A percentile compares a stretch with the other conserved stretches of the same genome.
Conservation (phyloP, 1,140 invertebrate species). For the Agrypnia vestita region DNA sequence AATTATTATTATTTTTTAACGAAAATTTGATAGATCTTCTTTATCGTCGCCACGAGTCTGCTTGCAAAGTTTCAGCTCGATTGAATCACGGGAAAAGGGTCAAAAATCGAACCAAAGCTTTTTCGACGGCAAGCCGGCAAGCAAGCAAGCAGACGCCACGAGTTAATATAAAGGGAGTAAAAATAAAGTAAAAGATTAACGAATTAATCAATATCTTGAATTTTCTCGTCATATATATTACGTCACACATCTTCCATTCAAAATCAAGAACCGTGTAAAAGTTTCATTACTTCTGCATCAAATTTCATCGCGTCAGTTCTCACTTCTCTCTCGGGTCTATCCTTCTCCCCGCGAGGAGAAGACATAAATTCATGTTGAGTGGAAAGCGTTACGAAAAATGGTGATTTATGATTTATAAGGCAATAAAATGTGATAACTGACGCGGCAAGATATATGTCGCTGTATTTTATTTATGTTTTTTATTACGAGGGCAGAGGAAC, state of each 20-base stretch:
- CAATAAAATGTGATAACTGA: constrained; percentile 56
- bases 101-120: too few relatives aligned
- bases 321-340: not conserved
- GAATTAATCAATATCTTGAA: too few relatives aligned
- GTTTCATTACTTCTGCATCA: not conserved
- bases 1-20: too few relatives aligned
- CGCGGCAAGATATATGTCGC: constrained; percentile 36
- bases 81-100: too few relatives aligned
- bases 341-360: constrained; percentile 12
- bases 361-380: constrained; percentile 44
- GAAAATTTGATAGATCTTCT: too few relatives aligned
- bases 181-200: too few relatives aligned
- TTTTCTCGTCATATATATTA: too few relatives aligned
- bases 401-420: constrained; percentile 54
- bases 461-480: constrained; percentile 40
- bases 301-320: not conserved
- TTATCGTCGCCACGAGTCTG: too few relatives aligned
- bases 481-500: constrained; percentile 10
- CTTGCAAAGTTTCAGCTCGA: too few relatives aligned
- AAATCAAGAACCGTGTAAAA: not conserved
- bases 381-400: constrained; percentile 48
- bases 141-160: too few relatives aligned
- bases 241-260: constrained; percentile 5
- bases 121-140: too few relatives aligned
- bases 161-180: too few relatives aligned